Percentiles rank a stretch among this genome's conserved stretches.
phyloP scores from a whole-genome alignment of 2,888 invertebrate species.

The Clistopyga incitator region DNA sequence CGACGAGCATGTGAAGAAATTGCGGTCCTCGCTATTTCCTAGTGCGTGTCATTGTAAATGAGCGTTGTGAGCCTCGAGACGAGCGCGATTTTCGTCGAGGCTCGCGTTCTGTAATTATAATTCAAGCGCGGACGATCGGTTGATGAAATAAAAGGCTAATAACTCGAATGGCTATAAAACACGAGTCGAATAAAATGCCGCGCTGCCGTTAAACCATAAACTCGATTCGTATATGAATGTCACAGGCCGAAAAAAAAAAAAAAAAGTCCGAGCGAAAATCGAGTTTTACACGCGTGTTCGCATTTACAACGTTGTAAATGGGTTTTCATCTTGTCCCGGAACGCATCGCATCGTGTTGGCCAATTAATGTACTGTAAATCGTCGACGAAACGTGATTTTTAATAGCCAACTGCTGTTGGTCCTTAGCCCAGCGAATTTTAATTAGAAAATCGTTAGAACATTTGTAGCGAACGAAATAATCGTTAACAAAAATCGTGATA shows the following conservation, averaged over 20 bases:
- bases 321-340: conserved; percentile 67
- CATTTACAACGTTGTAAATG: conserved; percentile 78
- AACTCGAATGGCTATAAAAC: conserved; percentile 50
- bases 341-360: conserved; percentile 62
- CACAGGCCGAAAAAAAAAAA: conserved; percentile 44
- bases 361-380: conserved; percentile 76
- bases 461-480: conserved; percentile 42
- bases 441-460: conserved; percentile 56
- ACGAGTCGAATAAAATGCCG: conserved; percentile 45
- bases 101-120: conserved; percentile 27
- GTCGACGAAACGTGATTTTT: conserved; percentile 62
- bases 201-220: conserved; percentile 59
- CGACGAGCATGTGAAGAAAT: not conserved
- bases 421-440: conserved; percentile 26
- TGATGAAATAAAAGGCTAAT: conserved; percentile 49
- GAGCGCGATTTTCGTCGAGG: conserved; percentile 2
- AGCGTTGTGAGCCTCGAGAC: not conserved
- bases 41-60: too few relatives aligned
- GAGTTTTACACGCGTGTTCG: conserved; percentile 38
- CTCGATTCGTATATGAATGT: conserved; percentile 41
- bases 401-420: conserved; percentile 49
- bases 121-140: conserved; percentile 42
- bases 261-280: conserved; percentile 44
- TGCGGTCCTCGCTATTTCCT: conserved; percentile 1
- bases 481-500: conserved; percentile 40